Conservation (phyloP, 2,888 invertebrate species). For the Venusia cambrica region DNA sequence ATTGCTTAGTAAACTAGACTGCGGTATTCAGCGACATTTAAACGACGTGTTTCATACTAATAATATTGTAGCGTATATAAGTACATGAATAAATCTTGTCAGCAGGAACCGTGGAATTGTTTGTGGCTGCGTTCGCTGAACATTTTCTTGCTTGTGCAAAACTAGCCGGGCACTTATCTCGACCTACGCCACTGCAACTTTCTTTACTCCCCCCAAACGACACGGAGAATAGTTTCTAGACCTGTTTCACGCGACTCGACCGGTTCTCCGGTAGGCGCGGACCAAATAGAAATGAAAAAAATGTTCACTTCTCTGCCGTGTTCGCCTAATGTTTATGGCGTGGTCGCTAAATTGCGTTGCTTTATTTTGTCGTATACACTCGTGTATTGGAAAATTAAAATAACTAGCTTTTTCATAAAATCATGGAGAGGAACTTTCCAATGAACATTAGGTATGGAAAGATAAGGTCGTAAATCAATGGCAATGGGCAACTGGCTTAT, state of each 20-base stretch:
- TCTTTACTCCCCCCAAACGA: slow-evolving; percentile 48
- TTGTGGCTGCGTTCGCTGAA: slow-evolving; percentile 30
- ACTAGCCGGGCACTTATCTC: slow-evolving; percentile 42
- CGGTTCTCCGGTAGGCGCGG: slow-evolving; percentile 41
- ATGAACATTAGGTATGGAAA: too few relatives aligned
- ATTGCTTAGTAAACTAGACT: too few relatives aligned
- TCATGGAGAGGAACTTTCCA: too few relatives aligned
- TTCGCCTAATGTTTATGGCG: slow-evolving; percentile 32
- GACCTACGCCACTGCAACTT: slow-evolving; percentile 69
- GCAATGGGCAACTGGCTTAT: too few relatives aligned
- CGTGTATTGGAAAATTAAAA: too few relatives aligned
- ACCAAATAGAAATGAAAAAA: slow-evolving; percentile 23
- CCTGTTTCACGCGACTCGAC: slow-evolving; percentile 39
- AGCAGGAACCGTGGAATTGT: slow-evolving; percentile 27
- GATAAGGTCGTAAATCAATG: too few relatives aligned
- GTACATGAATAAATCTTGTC: too few relatives aligned
- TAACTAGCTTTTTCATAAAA: too few relatives aligned
- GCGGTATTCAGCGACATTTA: too few relatives aligned
- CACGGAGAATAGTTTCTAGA: slow-evolving; percentile 40
- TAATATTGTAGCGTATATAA: too few relatives aligned
- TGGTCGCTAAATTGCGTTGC: slow-evolving; percentile 32
- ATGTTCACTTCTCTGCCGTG: slow-evolving; percentile 27
- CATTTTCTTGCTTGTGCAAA: slow-evolving; percentile 40
- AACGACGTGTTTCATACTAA: too few relatives aligned
- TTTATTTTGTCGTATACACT: too few relatives aligned